Conservation (phyloP, 2,888 invertebrate genomes). For the Sesia bembeciformis region DNA sequence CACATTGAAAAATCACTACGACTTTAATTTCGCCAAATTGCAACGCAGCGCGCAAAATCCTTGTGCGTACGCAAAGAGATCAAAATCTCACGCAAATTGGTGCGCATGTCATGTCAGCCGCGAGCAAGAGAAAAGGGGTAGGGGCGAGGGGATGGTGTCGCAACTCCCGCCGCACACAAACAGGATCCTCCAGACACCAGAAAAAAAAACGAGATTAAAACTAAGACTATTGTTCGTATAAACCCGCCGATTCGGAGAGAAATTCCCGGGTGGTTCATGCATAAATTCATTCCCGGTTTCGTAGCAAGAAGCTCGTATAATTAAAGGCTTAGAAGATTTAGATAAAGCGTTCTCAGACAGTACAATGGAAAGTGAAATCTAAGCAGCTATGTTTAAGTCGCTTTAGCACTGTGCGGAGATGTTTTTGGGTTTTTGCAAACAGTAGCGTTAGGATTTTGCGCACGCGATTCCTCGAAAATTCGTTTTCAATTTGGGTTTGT, state of each 20-base stretch:
- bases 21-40: slow-evolving; percentile 19
- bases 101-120: slow-evolving; percentile 31
- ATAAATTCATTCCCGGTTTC: slow-evolving; percentile 67
- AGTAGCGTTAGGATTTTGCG: slow-evolving; percentile 33
- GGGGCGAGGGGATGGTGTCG: slow-evolving; percentile 28
- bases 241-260: slow-evolving; percentile 34
- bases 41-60: not conserved
- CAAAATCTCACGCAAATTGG: slow-evolving; percentile 43
- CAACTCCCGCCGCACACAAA: slow-evolving; percentile 50
- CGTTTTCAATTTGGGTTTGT: slow-evolving; percentile 24
- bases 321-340: slow-evolving; percentile 51
- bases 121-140: slow-evolving; percentile 24
- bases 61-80: slow-evolving; percentile 16
- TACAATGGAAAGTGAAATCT: slow-evolving; percentile 23
- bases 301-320: slow-evolving; percentile 49
- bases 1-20: slow-evolving; percentile 1
- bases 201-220: slow-evolving; percentile 56
- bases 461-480: slow-evolving; percentile 46
- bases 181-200: slow-evolving; percentile 43
- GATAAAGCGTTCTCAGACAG: slow-evolving; percentile 20
- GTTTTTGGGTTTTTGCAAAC: slow-evolving; percentile 35
- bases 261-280: slow-evolving; percentile 60
- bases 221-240: slow-evolving; percentile 70
- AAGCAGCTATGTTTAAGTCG: slow-evolving; percentile 23
- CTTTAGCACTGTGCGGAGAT: slow-evolving; percentile 16